Evolutionary conservation across 2,797 vertebrate genomes (phyloP).

Genomic region (Dendrocincla fuliginosa): DNA sequence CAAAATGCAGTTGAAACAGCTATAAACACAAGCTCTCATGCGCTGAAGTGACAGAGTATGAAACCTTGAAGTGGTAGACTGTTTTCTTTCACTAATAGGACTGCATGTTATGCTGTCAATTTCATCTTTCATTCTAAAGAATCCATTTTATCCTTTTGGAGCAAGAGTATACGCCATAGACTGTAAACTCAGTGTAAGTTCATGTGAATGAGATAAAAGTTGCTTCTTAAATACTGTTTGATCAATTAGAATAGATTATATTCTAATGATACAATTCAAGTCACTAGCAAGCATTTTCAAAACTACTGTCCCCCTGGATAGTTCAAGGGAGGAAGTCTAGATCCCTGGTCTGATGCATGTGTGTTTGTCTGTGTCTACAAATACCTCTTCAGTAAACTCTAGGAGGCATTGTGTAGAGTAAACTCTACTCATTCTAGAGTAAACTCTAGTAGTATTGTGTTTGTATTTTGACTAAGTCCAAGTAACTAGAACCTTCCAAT

Average conservation of each 20-base stretch:
- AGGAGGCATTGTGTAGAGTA: not conserved
- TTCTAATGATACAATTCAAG: not conserved
- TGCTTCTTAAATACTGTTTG: not conserved
- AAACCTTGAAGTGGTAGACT: not conserved
- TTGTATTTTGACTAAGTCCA: not conserved
- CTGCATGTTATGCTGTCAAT: not conserved
- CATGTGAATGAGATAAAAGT: not conserved
- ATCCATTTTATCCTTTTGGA: not conserved
- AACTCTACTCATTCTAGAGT: too few species aligned
- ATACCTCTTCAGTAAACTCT: not conserved
- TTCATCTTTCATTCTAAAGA: not conserved
- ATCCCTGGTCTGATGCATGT: not conserved
- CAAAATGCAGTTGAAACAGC: not conserved
- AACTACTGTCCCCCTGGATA: not conserved
- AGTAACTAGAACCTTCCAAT: not conserved
- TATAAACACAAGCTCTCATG: not conserved
- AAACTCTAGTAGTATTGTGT: not conserved
- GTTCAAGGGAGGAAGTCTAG: not conserved
- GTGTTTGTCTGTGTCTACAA: not conserved
- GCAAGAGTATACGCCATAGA: accelerated
- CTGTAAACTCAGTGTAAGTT: not conserved
- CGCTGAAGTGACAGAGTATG: not conserved
- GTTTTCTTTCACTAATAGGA: not conserved
- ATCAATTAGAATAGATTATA: not conserved
- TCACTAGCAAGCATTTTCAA: not conserved